Evolutionary conservation across 2,113 vertebrate species (phyloP), one percentile per base, ranked within the genome.

Genomic region (Callipepla squamata): DNA sequence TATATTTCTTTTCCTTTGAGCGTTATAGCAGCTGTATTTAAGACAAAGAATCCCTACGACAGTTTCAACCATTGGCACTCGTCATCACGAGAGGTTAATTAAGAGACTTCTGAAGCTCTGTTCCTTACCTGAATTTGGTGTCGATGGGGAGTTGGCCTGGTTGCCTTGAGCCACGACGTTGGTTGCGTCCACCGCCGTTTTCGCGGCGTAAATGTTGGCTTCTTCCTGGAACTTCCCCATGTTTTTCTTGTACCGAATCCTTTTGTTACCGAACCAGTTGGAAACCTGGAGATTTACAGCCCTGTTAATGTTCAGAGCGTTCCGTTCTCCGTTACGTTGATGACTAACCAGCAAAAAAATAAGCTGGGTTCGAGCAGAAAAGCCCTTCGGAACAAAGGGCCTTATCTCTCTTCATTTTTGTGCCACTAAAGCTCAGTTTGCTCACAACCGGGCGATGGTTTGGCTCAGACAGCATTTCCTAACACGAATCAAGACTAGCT

Each of bases 191-290:
- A 98, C 97, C 8, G 98, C 98, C 5, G 98, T 98, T 95, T 98
- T 98, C 25, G 98, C 98, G 2, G 98, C 98, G 83, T 99, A 99
- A 94, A 98, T 98, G 90, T 98, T 98, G 6, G 98, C 98, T 95
- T 99, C 98, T 96, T 99, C 98, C 96, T 98, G 98, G 97, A 98
- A 99, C 96, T 98, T 99, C 91, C 98, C 98, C 93, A 98, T 98
- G 96, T 99, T 99, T 96, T 99, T 99, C 97, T 99, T 99, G 97
- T 99, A 99, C 42, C 98, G 98, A 96, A 99, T 99, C 97, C 98
- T 98, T 96, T 99, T 99, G 97, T 99, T 99, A 94, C 98, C 98
- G 79, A 99, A 98, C 98, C 98, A 99, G 97, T 98, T 99, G 96
- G 98, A 99, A 93, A 99, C 98, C 98, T 99, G 95, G 13, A 45